Evolutionary conservation across 1,140 invertebrate genomes (phyloP), one percentile per base, ranked within the genome.

Genomic region (Pararge aegeria): DNA sequence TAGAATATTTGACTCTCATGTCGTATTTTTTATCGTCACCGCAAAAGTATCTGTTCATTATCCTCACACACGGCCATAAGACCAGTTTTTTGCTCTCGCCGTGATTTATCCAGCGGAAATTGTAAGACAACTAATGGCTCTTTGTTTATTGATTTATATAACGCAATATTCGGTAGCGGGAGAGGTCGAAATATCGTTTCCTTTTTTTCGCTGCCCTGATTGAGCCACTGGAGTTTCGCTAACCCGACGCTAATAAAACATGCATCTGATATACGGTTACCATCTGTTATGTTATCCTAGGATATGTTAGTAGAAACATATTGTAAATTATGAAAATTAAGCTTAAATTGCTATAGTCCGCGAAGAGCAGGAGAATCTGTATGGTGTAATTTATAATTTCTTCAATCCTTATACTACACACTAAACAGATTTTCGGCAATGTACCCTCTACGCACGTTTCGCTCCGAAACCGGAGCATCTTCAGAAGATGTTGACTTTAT

Each of bases 81-180:
- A 73, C 64, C 73, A 69, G 77, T 80, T 86, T 86, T 81, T 84
- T 80, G 42, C 19, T 46, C 42, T 24, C 52, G 50, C 59, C 73
- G 83, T 89, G 86, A 89, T 89, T 89, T 89, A 89, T 89, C 83
- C 83, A 84, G 77, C 84, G 86, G 82, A 89, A 86, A 87, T 82
- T 84, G 83, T 83, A 77, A 75, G 83, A 80, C 83, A 84, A 79
- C 79, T 86, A 85, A 89, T 88, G 86, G 76, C 63, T 86, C 83
- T 89, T 87, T 87, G 86, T 87, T 85, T 85, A 87, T 86, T 87
- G 86, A 89, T 87, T 87, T 84, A 87, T 87, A 78, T 70, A 73
- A 78, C 60, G 77, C 82, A 85, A 85, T 88, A 87, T 85, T 83
- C 85, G 83, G 85, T 85, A 87, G 85, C 85, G 71, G 54, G 73